Evolutionary conservation across 1,140 invertebrate genomes (phyloP).

Genomic region (Choristoneura fumiferana): DNA sequence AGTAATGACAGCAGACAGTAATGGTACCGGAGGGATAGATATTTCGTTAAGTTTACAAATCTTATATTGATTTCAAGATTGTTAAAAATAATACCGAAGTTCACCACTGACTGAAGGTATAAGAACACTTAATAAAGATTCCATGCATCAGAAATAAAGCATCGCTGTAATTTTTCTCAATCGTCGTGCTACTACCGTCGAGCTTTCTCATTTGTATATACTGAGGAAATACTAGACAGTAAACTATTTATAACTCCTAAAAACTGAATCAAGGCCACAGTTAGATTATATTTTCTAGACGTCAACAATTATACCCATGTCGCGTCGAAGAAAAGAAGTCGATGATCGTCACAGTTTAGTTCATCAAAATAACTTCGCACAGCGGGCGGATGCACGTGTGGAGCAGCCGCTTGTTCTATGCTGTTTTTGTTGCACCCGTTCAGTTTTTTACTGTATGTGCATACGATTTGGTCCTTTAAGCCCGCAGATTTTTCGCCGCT

Average conservation of each 20-base stretch:
- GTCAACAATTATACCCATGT: too few relatives aligned
- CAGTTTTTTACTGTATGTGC: neutral
- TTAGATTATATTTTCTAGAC: slow-evolving; percentile 2
- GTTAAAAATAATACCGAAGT: too few relatives aligned
- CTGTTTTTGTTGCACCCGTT: slow-evolving; percentile 52
- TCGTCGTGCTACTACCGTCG: too few relatives aligned
- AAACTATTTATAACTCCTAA: slow-evolving; percentile 4
- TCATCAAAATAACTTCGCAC: slow-evolving; percentile 58
- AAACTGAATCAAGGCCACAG: neutral
- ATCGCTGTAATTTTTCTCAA: too few relatives aligned
- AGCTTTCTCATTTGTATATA: too few relatives aligned
- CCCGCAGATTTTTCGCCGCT: neutral
- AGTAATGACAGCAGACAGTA: neutral
- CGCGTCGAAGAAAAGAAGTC: slow-evolving; percentile 19
- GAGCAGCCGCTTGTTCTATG: slow-evolving; percentile 44
- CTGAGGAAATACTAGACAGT: neutral
- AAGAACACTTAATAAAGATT: too few relatives aligned
- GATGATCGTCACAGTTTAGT: slow-evolving; percentile 23
- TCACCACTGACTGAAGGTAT: too few relatives aligned
- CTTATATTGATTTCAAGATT: too few relatives aligned
- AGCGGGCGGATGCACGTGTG: slow-evolving; percentile 73
- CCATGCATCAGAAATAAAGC: too few relatives aligned
- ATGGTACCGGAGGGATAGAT: too few relatives aligned
- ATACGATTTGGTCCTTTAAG: neutral
- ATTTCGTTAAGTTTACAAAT: too few relatives aligned